phyloP scores from a whole-genome alignment of 1,140 invertebrate genomes.

The Dysdera silvatica region DNA sequence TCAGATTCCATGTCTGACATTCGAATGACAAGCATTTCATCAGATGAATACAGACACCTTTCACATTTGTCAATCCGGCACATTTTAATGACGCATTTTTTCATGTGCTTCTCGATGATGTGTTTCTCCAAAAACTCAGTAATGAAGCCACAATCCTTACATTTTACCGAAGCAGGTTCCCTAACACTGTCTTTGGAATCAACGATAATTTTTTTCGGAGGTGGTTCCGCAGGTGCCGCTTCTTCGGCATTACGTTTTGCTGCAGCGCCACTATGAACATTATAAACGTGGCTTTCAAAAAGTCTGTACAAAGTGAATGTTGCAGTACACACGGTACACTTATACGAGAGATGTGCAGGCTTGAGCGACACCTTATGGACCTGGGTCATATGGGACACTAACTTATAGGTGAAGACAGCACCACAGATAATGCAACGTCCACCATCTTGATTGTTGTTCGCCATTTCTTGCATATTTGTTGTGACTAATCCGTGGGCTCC shows the following conservation, averaged over 20 bases:
- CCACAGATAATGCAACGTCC: conserved; percentile 88
- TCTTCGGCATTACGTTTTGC: conserved; percentile 59
- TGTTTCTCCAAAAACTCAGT: conserved; percentile 26
- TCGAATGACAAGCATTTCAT: conserved; percentile 31
- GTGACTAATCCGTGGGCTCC: conserved; percentile 89
- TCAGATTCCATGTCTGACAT: conserved; percentile 30
- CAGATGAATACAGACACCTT: conserved; percentile 32
- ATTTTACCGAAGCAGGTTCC: background rate
- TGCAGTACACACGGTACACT: conserved; percentile 87
- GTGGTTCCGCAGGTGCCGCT: background rate
- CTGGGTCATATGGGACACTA: conserved; percentile 78
- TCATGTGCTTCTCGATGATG: conserved; percentile 29
- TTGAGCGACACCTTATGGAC: conserved; percentile 85
- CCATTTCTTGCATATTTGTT: conserved; percentile 89
- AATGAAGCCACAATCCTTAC: conserved; percentile 25
- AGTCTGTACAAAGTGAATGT: conserved; percentile 92
- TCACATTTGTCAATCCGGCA: conserved; percentile 35
- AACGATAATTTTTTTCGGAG: background rate
- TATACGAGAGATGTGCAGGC: conserved; percentile 84
- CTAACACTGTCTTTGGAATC: background rate
- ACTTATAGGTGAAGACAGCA: conserved; percentile 84
- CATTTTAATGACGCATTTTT: conserved; percentile 28
- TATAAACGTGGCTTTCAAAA: conserved; percentile 89
- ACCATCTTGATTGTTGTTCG: conserved; percentile 87
- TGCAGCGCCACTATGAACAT: conserved; percentile 61